Percentiles rank a stretch among this genome's conserved stretches.
phyloP scores from a whole-genome alignment of 2,888 invertebrate species.

The Archips xylosteana region DNA sequence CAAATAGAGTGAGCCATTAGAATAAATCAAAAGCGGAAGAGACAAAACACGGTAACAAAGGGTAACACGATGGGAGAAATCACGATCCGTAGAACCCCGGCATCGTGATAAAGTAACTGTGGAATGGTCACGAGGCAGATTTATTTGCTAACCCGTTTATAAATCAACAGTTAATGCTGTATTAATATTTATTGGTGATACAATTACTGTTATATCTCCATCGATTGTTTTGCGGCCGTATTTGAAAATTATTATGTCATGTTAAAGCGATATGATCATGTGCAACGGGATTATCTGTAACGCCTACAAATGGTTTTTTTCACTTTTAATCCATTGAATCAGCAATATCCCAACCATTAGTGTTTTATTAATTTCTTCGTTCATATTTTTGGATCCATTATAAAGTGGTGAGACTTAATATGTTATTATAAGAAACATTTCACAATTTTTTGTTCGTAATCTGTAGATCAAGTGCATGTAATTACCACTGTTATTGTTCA shows the following conservation, averaged over 20 bases:
- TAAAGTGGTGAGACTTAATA: too few species aligned
- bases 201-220: conserved; percentile 39
- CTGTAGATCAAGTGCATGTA: too few species aligned
- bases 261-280: not conserved
- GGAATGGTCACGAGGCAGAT: conserved; percentile 45
- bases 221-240: conserved; percentile 16
- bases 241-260: not conserved
- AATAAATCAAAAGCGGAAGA: conserved; percentile 44
- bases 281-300: not conserved
- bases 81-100: conserved; percentile 43
- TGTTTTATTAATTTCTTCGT: too few species aligned
- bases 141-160: conserved; percentile 45
- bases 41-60: conserved; percentile 45
- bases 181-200: conserved; percentile 44
- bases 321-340: not conserved
- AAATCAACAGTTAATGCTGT: conserved; percentile 45
- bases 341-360: not conserved
- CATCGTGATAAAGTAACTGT: conserved; percentile 46
- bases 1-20: conserved; percentile 42
- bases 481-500: not conserved
- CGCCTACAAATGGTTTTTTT: not conserved
- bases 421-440: too few species aligned
- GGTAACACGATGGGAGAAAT: conserved; percentile 43
- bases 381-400: too few species aligned
- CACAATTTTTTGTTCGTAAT: too few species aligned